Base-by-base conservation (phyloP, 2,797 vertebrate species). In the Coregonus suidteri region DNA sequence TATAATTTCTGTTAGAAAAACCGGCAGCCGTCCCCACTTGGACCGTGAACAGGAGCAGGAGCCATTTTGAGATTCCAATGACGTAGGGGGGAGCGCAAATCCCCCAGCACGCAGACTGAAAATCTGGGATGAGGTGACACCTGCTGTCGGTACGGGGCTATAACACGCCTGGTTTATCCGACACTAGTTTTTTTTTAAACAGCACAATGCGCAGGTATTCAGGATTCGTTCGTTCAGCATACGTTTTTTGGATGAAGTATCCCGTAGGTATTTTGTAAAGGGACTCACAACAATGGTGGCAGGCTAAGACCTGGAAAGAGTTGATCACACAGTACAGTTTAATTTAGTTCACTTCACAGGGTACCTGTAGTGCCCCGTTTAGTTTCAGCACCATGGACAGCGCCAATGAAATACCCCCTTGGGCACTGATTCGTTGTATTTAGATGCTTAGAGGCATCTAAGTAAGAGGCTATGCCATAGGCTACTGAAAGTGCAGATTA, bases 1-100 rank as follows among this genome's bases (percentile, higher is more conserved):
- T 59, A 73, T 75, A 25, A 51, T 15, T 66, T 9, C 65, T 64
- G 53, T 56, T 3, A 15, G 69, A 56, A 34, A 76, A 76, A 65
- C 74, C 81, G 82, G 79, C 68, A 73, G 69, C 64, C 77, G 67
- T 37, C 69, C 71, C 65, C 51, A 16, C 76, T 75, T 64, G 37
- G 41, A 71, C 71, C 18, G 73, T 54, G 64, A 47, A 47, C 9
- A 11, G 11, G 41, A 82, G 72, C 65, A 68, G 76, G 56, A 62
- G 87, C 85, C 87, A 89, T 89, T 82, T 87, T 87, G 82, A 89
- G 83, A 86, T 84, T 74, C 77, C 80, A 77, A 66, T 89, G 85
- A 86, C 87, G 87, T 89, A 75, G 79, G 15, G 35, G 41, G 9
- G 41, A 47, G 65, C 16, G 25, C 3, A 47, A 25, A 54, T 3